These are phyloP conservation scores for Aleadryas rufinucha DNA, from an alignment of 2,113 vertebrate genomes.

Conservation along the genomic window DNA sequence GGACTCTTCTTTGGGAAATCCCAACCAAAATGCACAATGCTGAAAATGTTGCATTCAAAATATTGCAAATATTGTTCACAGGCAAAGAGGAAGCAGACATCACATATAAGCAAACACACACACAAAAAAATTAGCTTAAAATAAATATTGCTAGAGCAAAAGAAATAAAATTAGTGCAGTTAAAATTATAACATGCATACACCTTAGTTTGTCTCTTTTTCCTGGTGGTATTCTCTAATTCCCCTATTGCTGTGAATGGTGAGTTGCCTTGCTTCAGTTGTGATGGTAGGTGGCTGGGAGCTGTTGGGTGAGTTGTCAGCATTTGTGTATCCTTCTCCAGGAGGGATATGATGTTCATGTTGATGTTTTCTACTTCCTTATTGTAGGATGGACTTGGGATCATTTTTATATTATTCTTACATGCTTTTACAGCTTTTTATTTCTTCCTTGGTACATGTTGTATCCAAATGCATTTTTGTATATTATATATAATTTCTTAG, in stretches of 20 bases:
- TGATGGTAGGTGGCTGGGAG: background rate
- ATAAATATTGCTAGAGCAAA: background rate
- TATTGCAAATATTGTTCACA: background rate
- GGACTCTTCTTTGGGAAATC: background rate
- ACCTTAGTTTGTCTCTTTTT: background rate
- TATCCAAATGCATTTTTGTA: background rate
- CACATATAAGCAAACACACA: background rate
- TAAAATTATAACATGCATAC: background rate
- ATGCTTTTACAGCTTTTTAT: background rate
- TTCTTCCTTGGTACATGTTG: background rate
- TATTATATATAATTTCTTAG: background rate
- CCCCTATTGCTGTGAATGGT: background rate
- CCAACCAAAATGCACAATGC: background rate
- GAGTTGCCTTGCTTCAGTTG: accelerated
- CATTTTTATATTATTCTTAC: background rate
- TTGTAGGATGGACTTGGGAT: background rate
- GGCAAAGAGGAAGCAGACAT: background rate
- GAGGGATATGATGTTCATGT: background rate
- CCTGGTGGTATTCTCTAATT: background rate
- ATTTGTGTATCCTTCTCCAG: background rate
- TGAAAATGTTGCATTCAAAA: background rate
- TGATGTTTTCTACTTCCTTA: background rate
- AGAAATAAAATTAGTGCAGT: background rate
- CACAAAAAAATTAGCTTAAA: too few relatives aligned
- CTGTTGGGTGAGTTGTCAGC: background rate